Conservation (phyloP, 2,888 invertebrate species). For the Hemaris fuciformis region DNA sequence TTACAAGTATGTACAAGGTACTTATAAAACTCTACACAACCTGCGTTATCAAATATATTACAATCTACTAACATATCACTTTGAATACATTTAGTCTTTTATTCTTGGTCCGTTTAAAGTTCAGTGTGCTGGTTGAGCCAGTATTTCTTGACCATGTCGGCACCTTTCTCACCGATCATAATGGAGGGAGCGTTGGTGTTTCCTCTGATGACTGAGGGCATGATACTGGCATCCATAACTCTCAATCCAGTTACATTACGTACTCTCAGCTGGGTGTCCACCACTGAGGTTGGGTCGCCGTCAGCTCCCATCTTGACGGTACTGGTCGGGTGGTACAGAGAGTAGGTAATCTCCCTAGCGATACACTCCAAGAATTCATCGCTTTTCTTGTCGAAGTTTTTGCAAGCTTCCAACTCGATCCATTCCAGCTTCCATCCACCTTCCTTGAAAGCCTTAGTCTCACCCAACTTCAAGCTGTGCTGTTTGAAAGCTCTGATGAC, state of each 20-base stretch:
- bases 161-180: slow-evolving; percentile 85
- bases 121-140: slow-evolving; percentile 63
- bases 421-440: slow-evolving; percentile 49
- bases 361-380: slow-evolving; percentile 52
- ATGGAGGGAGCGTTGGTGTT: slow-evolving; percentile 83
- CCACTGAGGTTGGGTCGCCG: slow-evolving; percentile 70
- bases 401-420: slow-evolving; percentile 55
- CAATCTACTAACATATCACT: not conserved
- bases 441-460: slow-evolving; percentile 49
- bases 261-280: slow-evolving; percentile 79
- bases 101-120: slow-evolving; percentile 33
- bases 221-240: slow-evolving; percentile 85
- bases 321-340: slow-evolving; percentile 87
- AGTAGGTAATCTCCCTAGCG: slow-evolving; percentile 51
- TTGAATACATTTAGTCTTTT: not conserved
- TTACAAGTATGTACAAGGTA: not conserved
- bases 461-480: slow-evolving; percentile 39
- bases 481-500: slow-evolving; percentile 46
- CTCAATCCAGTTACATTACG: slow-evolving; percentile 76
- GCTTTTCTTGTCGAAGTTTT: slow-evolving; percentile 36
- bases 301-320: slow-evolving; percentile 83
- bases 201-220: slow-evolving; percentile 83
- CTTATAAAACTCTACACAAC: not conserved
- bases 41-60: not conserved
- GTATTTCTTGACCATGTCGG: slow-evolving; percentile 82